phyloP scores from a whole-genome alignment of 2,797 vertebrate genomes.

The Hybognathus amarus region DNA sequence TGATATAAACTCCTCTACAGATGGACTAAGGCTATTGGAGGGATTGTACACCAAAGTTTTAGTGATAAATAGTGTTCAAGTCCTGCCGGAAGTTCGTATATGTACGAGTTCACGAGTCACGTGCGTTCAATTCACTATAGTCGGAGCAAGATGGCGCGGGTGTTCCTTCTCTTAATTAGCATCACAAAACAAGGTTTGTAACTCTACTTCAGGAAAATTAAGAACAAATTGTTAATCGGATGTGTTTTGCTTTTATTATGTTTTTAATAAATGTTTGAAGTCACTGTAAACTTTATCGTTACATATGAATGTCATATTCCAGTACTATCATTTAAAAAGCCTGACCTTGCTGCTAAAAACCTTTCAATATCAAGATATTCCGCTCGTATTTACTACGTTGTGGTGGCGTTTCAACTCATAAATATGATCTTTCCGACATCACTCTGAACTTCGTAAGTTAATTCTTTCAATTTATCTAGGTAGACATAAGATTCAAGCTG shows the following conservation, averaged over 20 bases:
- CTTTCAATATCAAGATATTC: not conserved
- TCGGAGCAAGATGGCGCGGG: too few species aligned
- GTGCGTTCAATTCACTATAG: too few species aligned
- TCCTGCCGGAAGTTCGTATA: not conserved
- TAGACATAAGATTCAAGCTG: not conserved
- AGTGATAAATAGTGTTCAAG: not conserved
- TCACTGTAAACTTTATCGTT: too few species aligned
- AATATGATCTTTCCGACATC: not conserved
- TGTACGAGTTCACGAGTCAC: not conserved
- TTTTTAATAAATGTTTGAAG: too few species aligned
- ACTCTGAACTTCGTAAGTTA: not conserved
- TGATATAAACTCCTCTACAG: not conserved
- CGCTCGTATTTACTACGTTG: not conserved
- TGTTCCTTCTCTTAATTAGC: too few species aligned
- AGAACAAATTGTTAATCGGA: too few species aligned
- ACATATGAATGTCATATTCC: too few species aligned
- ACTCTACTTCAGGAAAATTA: too few species aligned
- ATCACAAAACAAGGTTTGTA: too few species aligned
- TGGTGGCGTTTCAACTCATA: not conserved
- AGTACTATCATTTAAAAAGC: too few species aligned
- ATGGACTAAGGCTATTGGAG: not conserved
- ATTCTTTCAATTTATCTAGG: not conserved
- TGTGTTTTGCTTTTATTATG: too few species aligned
- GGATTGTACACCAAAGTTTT: not conserved
- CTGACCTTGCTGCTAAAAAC: not conserved